Base-by-base conservation (phyloP, 2,797 vertebrate species). In the Lagodon rhomboides region DNA sequence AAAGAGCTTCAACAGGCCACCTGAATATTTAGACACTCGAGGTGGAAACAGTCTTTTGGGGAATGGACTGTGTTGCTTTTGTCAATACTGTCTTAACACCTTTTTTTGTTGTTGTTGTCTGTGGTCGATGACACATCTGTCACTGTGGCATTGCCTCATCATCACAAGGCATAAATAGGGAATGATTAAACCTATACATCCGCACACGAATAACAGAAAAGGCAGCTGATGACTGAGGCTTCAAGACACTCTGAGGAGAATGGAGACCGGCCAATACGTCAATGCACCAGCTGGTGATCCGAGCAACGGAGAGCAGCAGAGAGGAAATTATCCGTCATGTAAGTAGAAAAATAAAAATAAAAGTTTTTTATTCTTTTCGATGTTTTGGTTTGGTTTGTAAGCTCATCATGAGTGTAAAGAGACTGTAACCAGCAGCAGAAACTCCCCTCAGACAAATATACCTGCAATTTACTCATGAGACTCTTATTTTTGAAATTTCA, bases 181-280 rank as follows among this genome's bases (percentile, higher is more conserved):
- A 49, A 16, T 0, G 8, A 30, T 30, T 1, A 8, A 49, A 2
- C 12, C 11, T 2, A 22, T 0, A 2, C 12, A 4, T 2, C 13
- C 8, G 0, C 49, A 16, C 16, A 22, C 25, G 1, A 46, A 34
- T 17, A 22, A 0, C 49, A 30, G 4, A 47, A 7, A 41, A 15
- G 16, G 18, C 4, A 55, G 15, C 3, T 34, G 34, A 34, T 4
- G 46, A 13, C 1, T 34, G 34, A 34, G 7, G 34, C 12, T 4
- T n/a, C 18, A 3, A 20, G 10, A 34, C 58, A 9, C 3, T 20
- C 11, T 4, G 17, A 22, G 54, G 22, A 66, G 5, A 55, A 76
- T 78, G 65, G 73, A 79, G 17, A 2, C 0, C 2, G 15, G 5
- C 12, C 3, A n/a, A 0, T 58, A 88, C 20, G 10, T 23, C 3